These are phyloP conservation scores for Myiozetetes cayanensis DNA, from an alignment of 2,113 vertebrate species.

Conservation along the genomic window DNA sequence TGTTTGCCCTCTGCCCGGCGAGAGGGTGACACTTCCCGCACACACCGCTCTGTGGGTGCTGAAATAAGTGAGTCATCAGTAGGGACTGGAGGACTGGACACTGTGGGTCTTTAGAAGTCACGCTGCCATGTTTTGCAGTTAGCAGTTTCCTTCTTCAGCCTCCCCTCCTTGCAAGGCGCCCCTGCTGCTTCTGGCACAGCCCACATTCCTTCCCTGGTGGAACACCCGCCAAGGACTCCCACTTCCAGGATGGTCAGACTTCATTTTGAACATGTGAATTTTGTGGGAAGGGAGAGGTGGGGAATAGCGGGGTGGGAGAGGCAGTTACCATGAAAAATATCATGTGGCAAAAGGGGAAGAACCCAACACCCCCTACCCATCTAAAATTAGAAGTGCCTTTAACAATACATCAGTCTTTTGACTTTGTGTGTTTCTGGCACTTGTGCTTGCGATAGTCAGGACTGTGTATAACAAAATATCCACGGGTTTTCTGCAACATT, in stretches of 20 bases:
- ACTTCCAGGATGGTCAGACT: neutral
- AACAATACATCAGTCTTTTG: conserved; percentile 10
- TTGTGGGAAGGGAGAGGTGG: neutral
- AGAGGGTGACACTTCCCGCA: neutral
- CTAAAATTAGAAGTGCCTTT: conserved; percentile 1
- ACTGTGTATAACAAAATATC: conserved; percentile 21
- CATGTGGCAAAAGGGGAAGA: neutral
- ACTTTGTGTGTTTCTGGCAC: conserved; percentile 24
- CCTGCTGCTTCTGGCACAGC: neutral
- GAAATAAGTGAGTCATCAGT: rapidly evolving
- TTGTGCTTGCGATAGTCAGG: neutral
- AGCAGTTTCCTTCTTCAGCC: neutral
- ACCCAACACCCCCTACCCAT: neutral
- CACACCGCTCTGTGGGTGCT: neutral
- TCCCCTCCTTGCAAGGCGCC: neutral
- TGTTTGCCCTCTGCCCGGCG: rapidly evolving
- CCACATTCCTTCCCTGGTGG: neutral
- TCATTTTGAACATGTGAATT: neutral
- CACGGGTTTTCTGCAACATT: neutral
- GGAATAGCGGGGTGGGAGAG: neutral
- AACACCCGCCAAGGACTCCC: neutral
- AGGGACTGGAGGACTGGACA: neutral
- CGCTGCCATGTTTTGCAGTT: rapidly evolving
- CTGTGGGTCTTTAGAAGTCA: neutral
- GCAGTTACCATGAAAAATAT: neutral